Conservation (phyloP, 2,797 vertebrate genomes). For the Helostoma temminkii region DNA sequence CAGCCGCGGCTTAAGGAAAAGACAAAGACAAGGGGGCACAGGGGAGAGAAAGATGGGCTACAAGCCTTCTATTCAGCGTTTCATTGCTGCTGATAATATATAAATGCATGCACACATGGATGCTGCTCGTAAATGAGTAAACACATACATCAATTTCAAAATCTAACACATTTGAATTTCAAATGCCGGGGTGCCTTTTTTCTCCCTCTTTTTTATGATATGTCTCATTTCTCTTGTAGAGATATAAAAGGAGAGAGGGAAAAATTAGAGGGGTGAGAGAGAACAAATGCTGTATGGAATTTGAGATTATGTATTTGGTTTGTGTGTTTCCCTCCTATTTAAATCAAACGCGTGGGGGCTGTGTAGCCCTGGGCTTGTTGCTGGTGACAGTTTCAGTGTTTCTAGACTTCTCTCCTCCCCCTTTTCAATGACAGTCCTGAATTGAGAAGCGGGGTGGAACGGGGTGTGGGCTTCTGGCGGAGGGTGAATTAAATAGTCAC, state of each 20-base stretch:
- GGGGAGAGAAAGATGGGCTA: conserved; percentile 26
- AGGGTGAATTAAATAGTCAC: conserved; percentile 82
- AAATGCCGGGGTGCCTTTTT: conserved; percentile 63
- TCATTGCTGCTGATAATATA: conserved; percentile 76
- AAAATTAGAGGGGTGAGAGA: conserved; percentile 64
- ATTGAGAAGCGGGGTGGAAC: conserved; percentile 72
- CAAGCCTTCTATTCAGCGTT: conserved; percentile 43
- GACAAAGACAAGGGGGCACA: conserved; percentile 46
- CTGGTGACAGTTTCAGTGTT: conserved; percentile 74
- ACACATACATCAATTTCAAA: conserved; percentile 84
- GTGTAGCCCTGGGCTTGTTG: conserved; percentile 62
- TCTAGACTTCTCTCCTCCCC: conserved; percentile 73
- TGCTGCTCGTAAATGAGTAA: conserved; percentile 81
- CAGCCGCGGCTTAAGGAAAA: conserved; percentile 21
- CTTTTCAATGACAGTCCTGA: conserved; percentile 67
- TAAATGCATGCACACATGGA: conserved; percentile 75
- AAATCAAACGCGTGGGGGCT: conserved; percentile 65
- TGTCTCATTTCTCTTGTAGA: conserved; percentile 78
- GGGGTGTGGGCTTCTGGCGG: conserved; percentile 68
- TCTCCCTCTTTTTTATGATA: conserved; percentile 66
- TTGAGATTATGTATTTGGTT: conserved; percentile 75
- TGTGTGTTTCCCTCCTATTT: conserved; percentile 67
- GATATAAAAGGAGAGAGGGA: conserved; percentile 69
- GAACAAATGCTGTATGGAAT: conserved; percentile 74
- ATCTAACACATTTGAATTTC: conserved; percentile 81